A percentile compares a stretch with the other conserved stretches of the same genome.
Conservation (phyloP, 2,797 vertebrate species). For the Mus spretus region DNA sequence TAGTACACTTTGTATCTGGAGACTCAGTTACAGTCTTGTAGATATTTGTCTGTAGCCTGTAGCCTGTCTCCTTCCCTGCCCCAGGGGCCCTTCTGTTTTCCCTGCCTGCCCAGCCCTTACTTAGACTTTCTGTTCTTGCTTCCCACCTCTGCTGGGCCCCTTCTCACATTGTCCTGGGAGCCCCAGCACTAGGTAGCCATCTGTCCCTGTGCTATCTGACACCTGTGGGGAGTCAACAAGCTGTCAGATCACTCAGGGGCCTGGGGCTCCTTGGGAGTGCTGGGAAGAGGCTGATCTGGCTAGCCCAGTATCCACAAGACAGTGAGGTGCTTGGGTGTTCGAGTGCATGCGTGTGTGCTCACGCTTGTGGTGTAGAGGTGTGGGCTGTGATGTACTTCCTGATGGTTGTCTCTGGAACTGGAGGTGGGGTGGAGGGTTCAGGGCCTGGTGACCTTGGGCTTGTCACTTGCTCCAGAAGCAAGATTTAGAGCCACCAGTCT, state of each 20-base stretch:
- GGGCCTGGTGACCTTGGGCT: slow-evolving; percentile 44
- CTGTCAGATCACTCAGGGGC: not conserved
- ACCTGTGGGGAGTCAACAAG: slow-evolving; percentile 38
- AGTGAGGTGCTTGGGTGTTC: not conserved
- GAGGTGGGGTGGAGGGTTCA: not conserved
- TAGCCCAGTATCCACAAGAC: not conserved
- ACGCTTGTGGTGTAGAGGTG: not conserved
- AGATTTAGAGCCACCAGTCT: not conserved
- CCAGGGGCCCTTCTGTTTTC: too few relatives aligned
- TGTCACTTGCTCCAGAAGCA: slow-evolving; percentile 40
- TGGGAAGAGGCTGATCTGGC: not conserved
- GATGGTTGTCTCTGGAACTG: not conserved
- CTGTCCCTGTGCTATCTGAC: slow-evolving; percentile 62
- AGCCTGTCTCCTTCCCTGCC: not conserved
- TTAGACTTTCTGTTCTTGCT: too few relatives aligned
- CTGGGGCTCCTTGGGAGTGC: not conserved
- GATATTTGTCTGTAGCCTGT: not conserved
- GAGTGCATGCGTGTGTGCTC: too few relatives aligned
- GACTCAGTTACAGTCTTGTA: not conserved
- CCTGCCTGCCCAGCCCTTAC: not conserved
- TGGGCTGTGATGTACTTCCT: not conserved
- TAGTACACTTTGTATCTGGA: not conserved
- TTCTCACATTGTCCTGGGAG: not conserved
- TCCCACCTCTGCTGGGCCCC: too few relatives aligned
- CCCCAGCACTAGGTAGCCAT: not conserved